Conservation (phyloP, 1,140 invertebrate species). For the Dreissena polymorpha region DNA sequence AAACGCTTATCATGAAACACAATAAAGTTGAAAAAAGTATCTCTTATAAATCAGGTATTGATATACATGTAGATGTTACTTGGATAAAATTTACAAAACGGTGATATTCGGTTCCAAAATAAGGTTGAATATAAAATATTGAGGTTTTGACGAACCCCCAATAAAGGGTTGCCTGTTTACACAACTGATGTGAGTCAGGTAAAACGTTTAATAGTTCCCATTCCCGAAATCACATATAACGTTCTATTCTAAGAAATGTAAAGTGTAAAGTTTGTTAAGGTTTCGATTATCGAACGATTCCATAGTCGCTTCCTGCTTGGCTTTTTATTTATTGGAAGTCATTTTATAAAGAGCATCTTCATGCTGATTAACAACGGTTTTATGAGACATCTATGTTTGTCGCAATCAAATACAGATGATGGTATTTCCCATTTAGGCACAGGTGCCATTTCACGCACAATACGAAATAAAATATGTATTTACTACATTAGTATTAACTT, state of each 20-base stretch:
- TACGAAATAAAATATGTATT: too few relatives aligned
- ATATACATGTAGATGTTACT: background rate
- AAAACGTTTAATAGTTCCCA: background rate
- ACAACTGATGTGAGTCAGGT: background rate
- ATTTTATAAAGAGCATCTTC: too few relatives aligned
- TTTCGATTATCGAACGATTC: background rate
- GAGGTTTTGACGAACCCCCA: too few relatives aligned
- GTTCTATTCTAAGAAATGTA: background rate
- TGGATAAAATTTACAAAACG: background rate
- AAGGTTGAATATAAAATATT: background rate
- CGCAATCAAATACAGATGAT: too few relatives aligned
- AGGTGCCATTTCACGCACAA: too few relatives aligned
- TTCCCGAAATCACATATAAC: background rate
- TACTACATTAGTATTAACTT: too few relatives aligned
- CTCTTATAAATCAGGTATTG: background rate
- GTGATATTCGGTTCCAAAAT: background rate
- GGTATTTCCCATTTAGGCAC: too few relatives aligned
- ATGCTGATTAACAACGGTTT: too few relatives aligned
- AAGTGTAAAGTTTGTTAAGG: background rate
- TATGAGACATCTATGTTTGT: too few relatives aligned
- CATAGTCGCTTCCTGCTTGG: background rate
- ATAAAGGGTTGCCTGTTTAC: background rate
- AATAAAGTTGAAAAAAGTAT: background rate
- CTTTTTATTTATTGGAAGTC: too few relatives aligned
- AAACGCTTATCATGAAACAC: too few relatives aligned